Evolutionary conservation across 2,113 vertebrate genomes (phyloP), one percentile per base, ranked within the genome.

Genomic region (Hypomesus transpacificus): DNA sequence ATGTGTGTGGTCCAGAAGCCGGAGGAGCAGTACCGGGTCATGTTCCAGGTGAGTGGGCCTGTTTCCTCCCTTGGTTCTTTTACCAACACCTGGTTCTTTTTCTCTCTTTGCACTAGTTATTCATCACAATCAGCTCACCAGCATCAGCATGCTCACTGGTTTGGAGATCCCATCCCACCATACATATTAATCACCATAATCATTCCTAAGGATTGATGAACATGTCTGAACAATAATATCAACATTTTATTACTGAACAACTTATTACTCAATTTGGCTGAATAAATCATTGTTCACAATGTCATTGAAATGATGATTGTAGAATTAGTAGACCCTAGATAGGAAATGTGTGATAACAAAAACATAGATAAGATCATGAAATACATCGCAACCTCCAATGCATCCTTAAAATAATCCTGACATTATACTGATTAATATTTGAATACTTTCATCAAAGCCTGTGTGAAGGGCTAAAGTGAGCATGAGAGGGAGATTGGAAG

Each of bases 1-100:
- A 95, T 96, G 94, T 96, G 95, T 82, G 93, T 96, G 86, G 94
- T 95, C 74, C 93, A 94, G 84, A 94, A 94, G 71, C 94, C 94
- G 0, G 94, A 96, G 90, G 95, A 96, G 74, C 95, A 95, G 79
- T 96, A 94, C 92, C 90, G 93, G 87, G 93, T 96, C 79, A 95
- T 95, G 94, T 94, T 95, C 82, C 95, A 96, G 94, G 94, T 96
- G 89, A 92, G 94, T 56, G 26, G 34, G 1, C 11, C 2, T 17
- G 18, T 46, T 46, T 57, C 64, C 20, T 50, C 64, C 28, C 18
- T 39, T 62, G 50, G 20, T 73, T 3, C 5, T 18, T 73, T 28
- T 6, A 39, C 66, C 3, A n/a, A n/a, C n/a, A n/a, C n/a, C n/a
- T 62, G 50, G 20, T 73, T 3, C 5, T 18, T 73, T 28, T 6